phyloP scores from a whole-genome alignment of 2,113 vertebrate genomes.

The Pholis gunnellus region DNA sequence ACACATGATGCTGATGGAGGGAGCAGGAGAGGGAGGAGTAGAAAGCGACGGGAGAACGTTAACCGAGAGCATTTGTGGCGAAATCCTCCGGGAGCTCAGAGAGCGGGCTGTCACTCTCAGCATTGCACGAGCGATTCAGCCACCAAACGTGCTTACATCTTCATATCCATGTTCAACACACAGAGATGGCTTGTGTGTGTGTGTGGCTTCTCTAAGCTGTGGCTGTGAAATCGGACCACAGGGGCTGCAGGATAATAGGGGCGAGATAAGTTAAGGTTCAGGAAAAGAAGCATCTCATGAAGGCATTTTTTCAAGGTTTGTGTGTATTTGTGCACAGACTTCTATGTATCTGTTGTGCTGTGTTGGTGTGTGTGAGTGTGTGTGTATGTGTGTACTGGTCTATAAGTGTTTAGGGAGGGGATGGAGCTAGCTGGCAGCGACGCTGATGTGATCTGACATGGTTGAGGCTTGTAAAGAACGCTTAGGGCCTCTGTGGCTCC shows the following conservation, averaged over 20 bases:
- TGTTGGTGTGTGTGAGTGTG: slow-evolving; percentile 16
- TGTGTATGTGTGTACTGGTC: slow-evolving; percentile 25
- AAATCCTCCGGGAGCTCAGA: slow-evolving; percentile 36
- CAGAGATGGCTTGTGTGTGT: slow-evolving; percentile 12
- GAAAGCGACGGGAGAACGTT: slow-evolving; percentile 14
- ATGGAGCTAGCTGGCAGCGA: slow-evolving; percentile 64
- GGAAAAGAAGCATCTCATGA: slow-evolving; percentile 36
- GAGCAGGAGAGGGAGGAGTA: slow-evolving; percentile 27
- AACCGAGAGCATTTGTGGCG: slow-evolving; percentile 27
- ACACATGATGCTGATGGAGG: slow-evolving; percentile 46
- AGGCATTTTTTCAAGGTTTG: slow-evolving; percentile 37
- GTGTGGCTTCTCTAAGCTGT: slow-evolving; percentile 43
- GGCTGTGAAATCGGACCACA: slow-evolving; percentile 51
- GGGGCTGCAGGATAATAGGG: slow-evolving; percentile 27
- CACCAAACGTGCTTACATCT: slow-evolving; percentile 50
- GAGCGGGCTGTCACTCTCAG: slow-evolving; percentile 25
- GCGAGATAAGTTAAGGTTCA: slow-evolving; percentile 32
- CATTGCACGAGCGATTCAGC: slow-evolving; percentile 28
- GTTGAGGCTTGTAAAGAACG: slow-evolving; percentile 66
- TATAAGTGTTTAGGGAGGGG: slow-evolving; percentile 34
- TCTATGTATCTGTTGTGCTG: slow-evolving; percentile 12
- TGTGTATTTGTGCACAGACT: slow-evolving; percentile 8
- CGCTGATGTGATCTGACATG: slow-evolving; percentile 79
- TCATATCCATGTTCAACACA: slow-evolving; percentile 45
- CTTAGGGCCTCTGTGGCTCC: slow-evolving; percentile 61